Base-by-base conservation (phyloP, 2,888 invertebrate genomes). In the Celastrina argiolus region DNA sequence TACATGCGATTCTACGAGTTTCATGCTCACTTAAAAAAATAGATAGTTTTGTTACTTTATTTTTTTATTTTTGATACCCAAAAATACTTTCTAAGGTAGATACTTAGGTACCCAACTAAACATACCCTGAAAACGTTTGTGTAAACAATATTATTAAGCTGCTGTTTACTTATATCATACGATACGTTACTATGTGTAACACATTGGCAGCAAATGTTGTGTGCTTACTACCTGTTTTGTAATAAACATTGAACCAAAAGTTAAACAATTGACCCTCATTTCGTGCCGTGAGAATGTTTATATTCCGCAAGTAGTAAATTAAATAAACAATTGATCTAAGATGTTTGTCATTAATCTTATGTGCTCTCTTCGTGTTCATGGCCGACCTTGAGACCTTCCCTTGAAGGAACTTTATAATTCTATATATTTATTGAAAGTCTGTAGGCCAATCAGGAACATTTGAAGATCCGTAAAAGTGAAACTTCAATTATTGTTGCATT, bases 211-310 rank as follows among this genome's bases (percentile, higher is more conserved):
- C 28, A 34, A 64, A 45, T 42, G 31, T 51, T 36, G 22, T 26
- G 14, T 61, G 61, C 39, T 61, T 36, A 56, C 56, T 36, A 56
- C 64, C 12, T 22, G 22, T 26, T n/a, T 2, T 22, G 39, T 64
- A 64, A 64, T 51, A 66, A 66, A 66, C 66, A 66, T 45, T 31
- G 45, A 22, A 66, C 34, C 41, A 58, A 59, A 65, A 31, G 39
- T n/a, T 58, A 56, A 66, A 66, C 59, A 66, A 28, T 63, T 59
- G 68, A 18, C 63, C 31, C 45, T 64, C 51, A 36, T 45, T 63
- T 63, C 45, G 64, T 64, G 56, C 51, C 58, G 68, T 70, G 69
- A 68, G 69, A 70, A 70, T 70, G 69, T 70, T 70, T 70, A 70
- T 67, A 66, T 59, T 28, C 42, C 16, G 31, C 31, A 28, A 42